Base-by-base conservation (phyloP, 2,797 vertebrate genomes). In the Alouatta caraya region DNA sequence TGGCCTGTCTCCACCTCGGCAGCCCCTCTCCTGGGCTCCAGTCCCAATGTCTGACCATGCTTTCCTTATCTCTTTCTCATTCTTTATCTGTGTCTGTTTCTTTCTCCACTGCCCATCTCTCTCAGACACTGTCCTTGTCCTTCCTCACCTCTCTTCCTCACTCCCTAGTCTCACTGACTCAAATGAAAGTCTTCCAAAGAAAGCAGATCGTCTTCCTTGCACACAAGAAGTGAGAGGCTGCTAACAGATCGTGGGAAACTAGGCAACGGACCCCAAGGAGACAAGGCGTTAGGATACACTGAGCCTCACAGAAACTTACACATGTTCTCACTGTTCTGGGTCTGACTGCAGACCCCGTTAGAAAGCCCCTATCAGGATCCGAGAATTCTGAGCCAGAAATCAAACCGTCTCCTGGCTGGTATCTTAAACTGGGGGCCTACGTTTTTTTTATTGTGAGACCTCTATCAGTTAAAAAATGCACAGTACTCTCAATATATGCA, bases 51-150 rank as follows among this genome's bases (percentile, higher is more conserved):
- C 95, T 87, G 64, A 92, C 44, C 81, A 9, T 67, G 42, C 50
- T 75, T n/a, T 21, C 5, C 46, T 80, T 94, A 93, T 86, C 91
- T 37, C 52, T 10, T 82, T 93, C 87, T 83, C 48, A 2, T 15
- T 30, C 84, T 79, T 90, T 96, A 89, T 97, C 95, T 64, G 93
- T 7, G 76, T 7, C 28, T 96, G 97, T 96, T 96, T 91, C 93
- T 96, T 87, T 97, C 97, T 93, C 90, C 15, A 73, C 88, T 96
- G 89, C 91, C 67, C 89, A 76, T 83, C 89, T 81, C 42, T 79
- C 42, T 64, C 76, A 84, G 97, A 81, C 42, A 0, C 57, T 92
- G 97, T 67, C 96, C 96, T 97, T 97, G 96, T 57, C 97, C 92
- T 91, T 86, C 72, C 26, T 86, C 8, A 2, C 67, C 82, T 80